Base-by-base conservation (phyloP, 2,797 vertebrate genomes). In the Adrianichthys oophorus region DNA sequence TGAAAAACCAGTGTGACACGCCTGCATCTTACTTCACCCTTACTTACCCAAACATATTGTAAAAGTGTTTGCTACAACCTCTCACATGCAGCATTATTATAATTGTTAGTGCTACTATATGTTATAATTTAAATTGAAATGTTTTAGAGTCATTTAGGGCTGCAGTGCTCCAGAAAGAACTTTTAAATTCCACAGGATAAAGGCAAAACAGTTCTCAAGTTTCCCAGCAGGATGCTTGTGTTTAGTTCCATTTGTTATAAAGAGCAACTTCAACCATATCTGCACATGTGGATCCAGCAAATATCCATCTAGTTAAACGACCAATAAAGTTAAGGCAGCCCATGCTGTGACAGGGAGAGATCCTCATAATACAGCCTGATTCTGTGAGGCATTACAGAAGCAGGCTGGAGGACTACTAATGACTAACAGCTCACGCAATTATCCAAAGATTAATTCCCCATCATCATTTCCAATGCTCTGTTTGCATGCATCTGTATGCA, bases 371-470 rank as follows among this genome's bases (percentile, higher is more conserved):
- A 56, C 54, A 56, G 56, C 55, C 0, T 78, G 61, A 50, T 57
- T 76, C 77, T 69, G 58, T 10, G 7, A 79, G 57, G 41, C 61
- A 64, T 72, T 74, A 78, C 70, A 73, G 63, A 71, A 64, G 52
- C 61, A 57, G 79, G 70, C 72, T 67, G 53, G 65, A 66, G 74
- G 59, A 77, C 65, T 67, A 55, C 78, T 84, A 79, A 85, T 82
- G 80, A 82, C 74, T 71, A 48, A 68, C 75, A 80, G 52, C 59
- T 46, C 52, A 18, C 1, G 68, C 52, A 82, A 87, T 86, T 85
- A 78, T 52, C 72, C 58, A 59, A 65, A 82, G 68, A 84, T 85
- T 86, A 75, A 78, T 84, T 75, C 8, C 21, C 65, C 57, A 75
- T 81, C 74, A 73, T 70, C 64, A 70, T 69, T 24, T 70, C 51